Evolutionary conservation across 2,888 invertebrate species (phyloP).

Genomic region (Cryptus viduatorius): DNA sequence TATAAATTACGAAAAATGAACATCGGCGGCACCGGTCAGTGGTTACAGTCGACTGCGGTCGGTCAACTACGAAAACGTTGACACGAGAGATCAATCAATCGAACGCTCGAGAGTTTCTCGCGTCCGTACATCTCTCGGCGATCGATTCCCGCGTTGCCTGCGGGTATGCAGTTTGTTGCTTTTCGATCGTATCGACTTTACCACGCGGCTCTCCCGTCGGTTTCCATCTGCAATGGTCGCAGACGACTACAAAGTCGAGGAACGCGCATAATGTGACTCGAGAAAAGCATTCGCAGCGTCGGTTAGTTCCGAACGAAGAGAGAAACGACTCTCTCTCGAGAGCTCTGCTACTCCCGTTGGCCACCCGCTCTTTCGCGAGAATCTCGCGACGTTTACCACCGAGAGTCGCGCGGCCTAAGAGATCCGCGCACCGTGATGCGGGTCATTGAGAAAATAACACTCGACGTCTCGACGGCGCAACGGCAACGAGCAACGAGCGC

Average conservation of each 20-base stretch:
- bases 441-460: slow-evolving; percentile 53
- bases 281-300: slow-evolving; percentile 23
- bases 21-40: slow-evolving; percentile 36
- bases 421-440: slow-evolving; percentile 56
- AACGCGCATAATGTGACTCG: slow-evolving; percentile 22
- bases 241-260: slow-evolving; percentile 9
- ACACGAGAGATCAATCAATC: slow-evolving; percentile 57
- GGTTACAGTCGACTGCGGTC: slow-evolving; percentile 28
- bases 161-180: slow-evolving; percentile 46
- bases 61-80: slow-evolving; percentile 62
- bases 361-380: slow-evolving; percentile 55
- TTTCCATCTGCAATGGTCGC: slow-evolving; percentile 35
- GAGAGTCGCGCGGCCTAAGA: slow-evolving; percentile 3
- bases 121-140: slow-evolving; percentile 31
- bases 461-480: neutral
- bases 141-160: slow-evolving; percentile 11
- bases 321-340: slow-evolving; percentile 30
- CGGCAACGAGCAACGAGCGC: slow-evolving; percentile 12
- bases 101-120: slow-evolving; percentile 36
- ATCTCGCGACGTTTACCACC: slow-evolving; percentile 12
- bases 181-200: slow-evolving; percentile 61
- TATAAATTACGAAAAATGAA: slow-evolving; percentile 58
- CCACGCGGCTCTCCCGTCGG: slow-evolving; percentile 32
- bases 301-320: neutral
- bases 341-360: slow-evolving; percentile 4